Percentiles rank a stretch among this genome's conserved stretches.
Conservation (phyloP, 2,797 vertebrate genomes). For the Anguilla marmorata region DNA sequence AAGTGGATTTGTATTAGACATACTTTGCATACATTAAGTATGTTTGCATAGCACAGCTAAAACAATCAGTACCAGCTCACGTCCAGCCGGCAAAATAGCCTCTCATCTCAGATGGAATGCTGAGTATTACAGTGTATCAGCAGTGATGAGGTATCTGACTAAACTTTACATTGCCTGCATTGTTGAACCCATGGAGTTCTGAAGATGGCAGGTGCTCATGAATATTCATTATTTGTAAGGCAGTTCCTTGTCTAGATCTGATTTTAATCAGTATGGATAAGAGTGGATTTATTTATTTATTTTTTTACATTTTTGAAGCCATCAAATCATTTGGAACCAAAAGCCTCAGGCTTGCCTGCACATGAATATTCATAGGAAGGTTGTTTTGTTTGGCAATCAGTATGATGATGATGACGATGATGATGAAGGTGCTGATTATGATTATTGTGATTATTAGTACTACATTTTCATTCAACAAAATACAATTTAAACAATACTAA, state of each 20-base stretch:
- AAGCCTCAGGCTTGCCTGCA: neutral
- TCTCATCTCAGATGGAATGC: too few species aligned
- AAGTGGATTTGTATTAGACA: neutral
- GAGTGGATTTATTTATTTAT: neutral
- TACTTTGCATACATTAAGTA: too few species aligned
- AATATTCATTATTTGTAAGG: neutral
- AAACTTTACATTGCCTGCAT: neutral
- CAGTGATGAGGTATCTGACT: neutral
- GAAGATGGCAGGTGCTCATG: neutral
- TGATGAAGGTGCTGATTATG: neutral
- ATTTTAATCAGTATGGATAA: slow-evolving; percentile 7
- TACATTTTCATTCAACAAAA: neutral
- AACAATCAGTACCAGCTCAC: neutral
- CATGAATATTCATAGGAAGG: neutral
- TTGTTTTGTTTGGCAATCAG: neutral
- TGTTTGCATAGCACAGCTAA: neutral
- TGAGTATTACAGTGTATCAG: too few species aligned
- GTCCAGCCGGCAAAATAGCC: neutral
- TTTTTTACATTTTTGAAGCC: neutral
- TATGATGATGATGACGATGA: neutral
- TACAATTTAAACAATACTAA: neutral
- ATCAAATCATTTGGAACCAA: neutral
- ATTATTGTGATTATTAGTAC: neutral
- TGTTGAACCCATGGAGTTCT: neutral
- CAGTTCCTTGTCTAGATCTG: neutral